A percentile compares a stretch with the other conserved stretches of the same genome.
phyloP scores from a whole-genome alignment of 2,113 vertebrate species.

The Eulemur rufifrons region DNA sequence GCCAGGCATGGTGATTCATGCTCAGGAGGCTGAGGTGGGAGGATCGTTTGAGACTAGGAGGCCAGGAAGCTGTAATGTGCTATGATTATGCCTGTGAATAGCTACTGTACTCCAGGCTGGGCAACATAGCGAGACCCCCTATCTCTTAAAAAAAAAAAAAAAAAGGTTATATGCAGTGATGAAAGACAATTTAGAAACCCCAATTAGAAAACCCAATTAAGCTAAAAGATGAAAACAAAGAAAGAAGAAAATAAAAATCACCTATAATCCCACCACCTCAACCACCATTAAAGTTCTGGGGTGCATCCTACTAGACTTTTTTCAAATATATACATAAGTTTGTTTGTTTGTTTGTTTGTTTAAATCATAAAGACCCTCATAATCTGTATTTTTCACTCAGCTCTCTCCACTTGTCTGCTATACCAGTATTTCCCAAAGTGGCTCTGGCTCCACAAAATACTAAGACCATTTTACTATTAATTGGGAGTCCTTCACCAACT shows the following conservation, averaged over 20 bases:
- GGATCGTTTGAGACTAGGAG: neutral
- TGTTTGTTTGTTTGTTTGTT: neutral
- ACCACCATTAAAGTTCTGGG: neutral
- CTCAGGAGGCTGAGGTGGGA: neutral
- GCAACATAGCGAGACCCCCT: neutral
- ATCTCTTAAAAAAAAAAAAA: neutral
- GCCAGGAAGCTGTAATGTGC: neutral
- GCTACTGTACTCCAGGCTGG: neutral
- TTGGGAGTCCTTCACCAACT: neutral
- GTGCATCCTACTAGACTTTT: neutral
- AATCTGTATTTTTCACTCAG: neutral
- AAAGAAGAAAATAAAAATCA: neutral
- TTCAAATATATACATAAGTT: neutral
- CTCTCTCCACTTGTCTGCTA: neutral
- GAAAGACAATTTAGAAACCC: constrained; percentile 1
- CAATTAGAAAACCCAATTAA: neutral
- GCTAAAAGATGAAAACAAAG: neutral
- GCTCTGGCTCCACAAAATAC: neutral
- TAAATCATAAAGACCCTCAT: neutral
- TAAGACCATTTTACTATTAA: neutral
- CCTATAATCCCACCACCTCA: neutral
- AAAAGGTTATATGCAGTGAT: neutral
- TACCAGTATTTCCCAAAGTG: neutral
- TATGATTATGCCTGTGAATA: neutral
- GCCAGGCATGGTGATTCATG: neutral